Evolutionary conservation across 2,113 vertebrate genomes (phyloP).

Genomic region (Beaufortia kweichowensis): DNA sequence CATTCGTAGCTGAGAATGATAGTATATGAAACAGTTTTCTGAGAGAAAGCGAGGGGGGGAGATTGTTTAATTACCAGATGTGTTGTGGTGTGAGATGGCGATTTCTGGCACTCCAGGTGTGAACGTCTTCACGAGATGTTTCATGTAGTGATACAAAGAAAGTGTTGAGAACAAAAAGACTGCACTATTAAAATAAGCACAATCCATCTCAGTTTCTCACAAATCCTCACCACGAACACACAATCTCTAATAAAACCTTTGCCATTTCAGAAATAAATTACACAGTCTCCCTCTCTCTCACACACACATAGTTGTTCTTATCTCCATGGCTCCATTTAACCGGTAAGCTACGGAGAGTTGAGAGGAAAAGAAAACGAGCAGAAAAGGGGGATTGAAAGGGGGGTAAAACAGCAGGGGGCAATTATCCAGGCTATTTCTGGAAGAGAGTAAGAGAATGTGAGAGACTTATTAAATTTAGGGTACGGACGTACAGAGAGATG

Average conservation of each 20-base stretch:
- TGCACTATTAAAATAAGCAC: neutral
- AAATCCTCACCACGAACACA: neutral
- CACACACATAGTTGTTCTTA: neutral
- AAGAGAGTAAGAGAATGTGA: neutral
- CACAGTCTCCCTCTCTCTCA: neutral
- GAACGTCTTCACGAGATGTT: constrained; percentile 23
- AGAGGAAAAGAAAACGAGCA: constrained; percentile 11
- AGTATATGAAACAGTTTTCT: constrained; percentile 24
- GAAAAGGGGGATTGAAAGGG: neutral
- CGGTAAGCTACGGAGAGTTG: constrained; percentile 9
- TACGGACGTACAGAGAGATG: neutral
- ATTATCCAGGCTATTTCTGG: constrained; percentile 30
- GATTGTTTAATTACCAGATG: constrained; percentile 36
- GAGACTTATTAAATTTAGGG: constrained; percentile 32
- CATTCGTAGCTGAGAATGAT: neutral
- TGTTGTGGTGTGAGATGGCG: constrained; percentile 33
- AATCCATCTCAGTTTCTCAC: constrained; percentile 2
- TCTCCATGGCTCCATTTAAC: neutral
- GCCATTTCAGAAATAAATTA: neutral
- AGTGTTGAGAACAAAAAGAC: constrained; percentile 27
- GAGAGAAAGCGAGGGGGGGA: constrained; percentile 19
- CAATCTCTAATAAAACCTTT: neutral
- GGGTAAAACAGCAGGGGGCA: constrained; percentile 20
- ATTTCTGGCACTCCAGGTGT: constrained; percentile 38
- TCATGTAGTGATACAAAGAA: neutral